These are phyloP conservation scores for Bubo scandiacus DNA, from an alignment of 2,113 vertebrate genomes.

Conservation along the genomic window DNA sequence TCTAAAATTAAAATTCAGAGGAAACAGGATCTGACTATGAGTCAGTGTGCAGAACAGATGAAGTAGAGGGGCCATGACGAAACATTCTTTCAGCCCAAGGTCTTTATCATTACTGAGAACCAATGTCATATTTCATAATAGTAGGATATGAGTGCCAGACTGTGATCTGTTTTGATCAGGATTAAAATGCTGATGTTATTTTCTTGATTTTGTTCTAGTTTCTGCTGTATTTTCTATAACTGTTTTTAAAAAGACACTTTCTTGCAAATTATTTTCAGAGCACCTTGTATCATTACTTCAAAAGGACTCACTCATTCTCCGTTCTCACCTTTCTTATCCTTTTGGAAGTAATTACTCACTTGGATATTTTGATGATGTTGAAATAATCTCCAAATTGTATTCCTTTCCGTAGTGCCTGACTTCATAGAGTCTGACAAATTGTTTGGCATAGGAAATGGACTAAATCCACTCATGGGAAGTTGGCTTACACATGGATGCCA, in stretches of 20 bases:
- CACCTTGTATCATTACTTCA: background rate
- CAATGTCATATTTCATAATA: background rate
- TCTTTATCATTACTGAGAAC: background rate
- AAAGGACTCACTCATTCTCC: background rate
- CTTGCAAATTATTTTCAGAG: background rate
- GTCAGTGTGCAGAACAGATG: conserved; percentile 10
- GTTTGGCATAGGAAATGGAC: background rate
- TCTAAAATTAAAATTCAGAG: background rate
- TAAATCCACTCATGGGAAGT: background rate
- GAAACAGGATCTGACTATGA: background rate
- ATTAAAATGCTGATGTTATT: background rate
- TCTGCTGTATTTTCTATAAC: background rate
- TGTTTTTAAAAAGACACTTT: background rate
- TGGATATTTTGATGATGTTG: background rate
- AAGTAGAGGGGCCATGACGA: background rate
- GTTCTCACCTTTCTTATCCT: background rate
- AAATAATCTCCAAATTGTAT: background rate
- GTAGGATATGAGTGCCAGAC: background rate
- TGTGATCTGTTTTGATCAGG: background rate
- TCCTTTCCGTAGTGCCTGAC: background rate
- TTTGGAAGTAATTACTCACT: background rate
- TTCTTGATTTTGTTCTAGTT: background rate
- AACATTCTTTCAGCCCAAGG: background rate
- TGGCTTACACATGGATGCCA: background rate
- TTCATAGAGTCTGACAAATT: background rate